Conservation (phyloP, 2,888 invertebrate genomes). For the Girardia tigrina region DNA sequence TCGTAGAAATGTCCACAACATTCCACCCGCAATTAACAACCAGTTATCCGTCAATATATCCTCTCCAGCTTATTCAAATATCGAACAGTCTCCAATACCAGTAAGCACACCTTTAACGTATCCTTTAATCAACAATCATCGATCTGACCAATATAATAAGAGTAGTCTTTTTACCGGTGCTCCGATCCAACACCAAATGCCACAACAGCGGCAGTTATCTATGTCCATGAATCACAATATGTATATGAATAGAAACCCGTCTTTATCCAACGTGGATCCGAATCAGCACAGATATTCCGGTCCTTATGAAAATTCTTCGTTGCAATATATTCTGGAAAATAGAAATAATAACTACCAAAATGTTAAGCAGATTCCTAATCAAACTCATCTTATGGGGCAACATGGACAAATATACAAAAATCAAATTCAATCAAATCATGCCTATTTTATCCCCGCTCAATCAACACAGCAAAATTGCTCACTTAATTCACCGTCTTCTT, state of each 20-base stretch:
- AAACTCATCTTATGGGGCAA: not conserved
- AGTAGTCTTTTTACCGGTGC: not conserved
- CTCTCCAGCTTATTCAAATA: not conserved
- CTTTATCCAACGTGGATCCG: conserved; percentile 2
- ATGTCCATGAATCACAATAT: not conserved
- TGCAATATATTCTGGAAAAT: not conserved
- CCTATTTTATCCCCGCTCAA: conserved; percentile 10
- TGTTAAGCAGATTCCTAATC: not conserved
- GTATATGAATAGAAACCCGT: not conserved
- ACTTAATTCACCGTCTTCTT: not conserved
- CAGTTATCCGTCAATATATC: conserved; percentile 7
- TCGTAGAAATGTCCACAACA: not conserved
- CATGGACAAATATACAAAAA: not conserved
- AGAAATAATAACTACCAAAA: not conserved
- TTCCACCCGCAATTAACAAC: not conserved
- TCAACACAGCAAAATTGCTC: conserved; percentile 7
- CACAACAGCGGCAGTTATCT: conserved; percentile 7
- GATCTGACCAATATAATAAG: not conserved
- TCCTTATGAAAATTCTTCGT: not conserved
- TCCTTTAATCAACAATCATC: not conserved
- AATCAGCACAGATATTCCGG: conserved; percentile 13
- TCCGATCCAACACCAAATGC: not conserved
- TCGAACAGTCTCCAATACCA: not conserved
- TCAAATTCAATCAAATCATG: not conserved
- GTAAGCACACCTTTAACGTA: not conserved